Evolutionary conservation across 2,797 vertebrate species (phyloP).

Genomic region (Sebastes jordani): DNA sequence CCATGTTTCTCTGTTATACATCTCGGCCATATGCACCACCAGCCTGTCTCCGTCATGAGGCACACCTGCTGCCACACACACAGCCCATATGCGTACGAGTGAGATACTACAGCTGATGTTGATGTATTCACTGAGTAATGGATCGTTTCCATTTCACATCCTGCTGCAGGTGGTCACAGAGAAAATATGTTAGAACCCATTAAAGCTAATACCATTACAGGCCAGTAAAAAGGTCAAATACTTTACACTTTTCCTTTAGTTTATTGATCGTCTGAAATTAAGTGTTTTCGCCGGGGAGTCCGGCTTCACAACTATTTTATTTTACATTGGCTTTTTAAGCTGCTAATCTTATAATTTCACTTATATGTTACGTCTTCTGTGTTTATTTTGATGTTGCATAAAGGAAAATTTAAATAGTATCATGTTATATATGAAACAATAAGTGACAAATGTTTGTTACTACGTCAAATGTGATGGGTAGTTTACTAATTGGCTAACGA

Average conservation of each 20-base stretch:
- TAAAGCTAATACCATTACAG: slow-evolving; percentile 17
- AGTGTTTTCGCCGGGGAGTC: neutral
- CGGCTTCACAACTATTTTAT: neutral
- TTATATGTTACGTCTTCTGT: neutral
- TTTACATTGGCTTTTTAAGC: neutral
- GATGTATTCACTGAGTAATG: slow-evolving; percentile 24
- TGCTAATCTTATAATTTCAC: neutral
- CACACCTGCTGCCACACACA: slow-evolving; percentile 17
- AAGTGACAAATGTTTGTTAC: neutral
- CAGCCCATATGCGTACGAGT: neutral
- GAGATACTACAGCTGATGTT: slow-evolving; percentile 27
- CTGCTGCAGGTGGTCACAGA: slow-evolving; percentile 4
- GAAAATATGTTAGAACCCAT: slow-evolving; percentile 13
- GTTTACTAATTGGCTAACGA: neutral
- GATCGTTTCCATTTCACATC: slow-evolving; percentile 28
- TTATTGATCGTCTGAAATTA: neutral
- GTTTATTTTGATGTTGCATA: neutral
- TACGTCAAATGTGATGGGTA: neutral
- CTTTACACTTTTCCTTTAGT: neutral
- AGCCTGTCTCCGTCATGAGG: slow-evolving; percentile 10
- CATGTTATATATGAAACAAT: neutral
- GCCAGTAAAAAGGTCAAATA: slow-evolving; percentile 12
- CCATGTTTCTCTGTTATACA: neutral
- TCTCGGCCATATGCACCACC: slow-evolving; percentile 19
- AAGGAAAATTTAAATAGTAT: neutral